phyloP scores from a whole-genome alignment of 1,140 invertebrate species.

The Penaeus chinensis region DNA sequence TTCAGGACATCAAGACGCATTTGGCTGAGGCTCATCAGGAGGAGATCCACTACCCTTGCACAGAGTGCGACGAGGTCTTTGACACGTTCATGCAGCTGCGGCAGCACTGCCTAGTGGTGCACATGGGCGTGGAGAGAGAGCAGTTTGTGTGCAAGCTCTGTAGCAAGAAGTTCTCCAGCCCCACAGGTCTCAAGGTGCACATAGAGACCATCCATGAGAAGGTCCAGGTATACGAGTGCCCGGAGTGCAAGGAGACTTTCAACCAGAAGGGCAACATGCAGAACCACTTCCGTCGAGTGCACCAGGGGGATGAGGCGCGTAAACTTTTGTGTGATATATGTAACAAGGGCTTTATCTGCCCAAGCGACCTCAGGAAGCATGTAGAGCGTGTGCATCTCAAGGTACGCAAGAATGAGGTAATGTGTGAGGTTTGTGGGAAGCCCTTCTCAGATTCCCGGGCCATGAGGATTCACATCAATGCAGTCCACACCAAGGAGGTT shows the following conservation, averaged over 20 bases:
- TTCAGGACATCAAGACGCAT: slow-evolving; percentile 57
- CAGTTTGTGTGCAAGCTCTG: slow-evolving; percentile 43
- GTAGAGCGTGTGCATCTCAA: slow-evolving; percentile 57
- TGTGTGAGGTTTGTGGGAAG: slow-evolving; percentile 61
- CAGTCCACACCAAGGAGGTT: slow-evolving; percentile 65
- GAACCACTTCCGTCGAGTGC: slow-evolving; percentile 51
- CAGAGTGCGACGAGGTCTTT: slow-evolving; percentile 49
- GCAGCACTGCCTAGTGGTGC: slow-evolving; percentile 48
- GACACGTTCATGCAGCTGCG: slow-evolving; percentile 59
- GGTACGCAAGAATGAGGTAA: slow-evolving; percentile 55
- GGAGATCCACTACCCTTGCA: slow-evolving; percentile 57
- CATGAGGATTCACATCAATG: slow-evolving; percentile 59
- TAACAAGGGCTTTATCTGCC: slow-evolving; percentile 53
- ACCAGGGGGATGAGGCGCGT: slow-evolving; percentile 53
- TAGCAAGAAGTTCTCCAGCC: slow-evolving; percentile 45
- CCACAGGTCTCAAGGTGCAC: slow-evolving; percentile 54
- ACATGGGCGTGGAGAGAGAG: slow-evolving; percentile 50
- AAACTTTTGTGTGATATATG: slow-evolving; percentile 57
- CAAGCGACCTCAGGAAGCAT: slow-evolving; percentile 55
- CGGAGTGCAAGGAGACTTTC: slow-evolving; percentile 51
- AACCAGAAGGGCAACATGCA: slow-evolving; percentile 60
- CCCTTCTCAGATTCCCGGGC: slow-evolving; percentile 51
- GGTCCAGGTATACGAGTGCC: slow-evolving; percentile 37
- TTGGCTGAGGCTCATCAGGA: slow-evolving; percentile 53
- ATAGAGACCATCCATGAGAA: slow-evolving; percentile 52